Conservation (phyloP, 2,888 invertebrate genomes). For the Hofmannophila pseudospretella region DNA sequence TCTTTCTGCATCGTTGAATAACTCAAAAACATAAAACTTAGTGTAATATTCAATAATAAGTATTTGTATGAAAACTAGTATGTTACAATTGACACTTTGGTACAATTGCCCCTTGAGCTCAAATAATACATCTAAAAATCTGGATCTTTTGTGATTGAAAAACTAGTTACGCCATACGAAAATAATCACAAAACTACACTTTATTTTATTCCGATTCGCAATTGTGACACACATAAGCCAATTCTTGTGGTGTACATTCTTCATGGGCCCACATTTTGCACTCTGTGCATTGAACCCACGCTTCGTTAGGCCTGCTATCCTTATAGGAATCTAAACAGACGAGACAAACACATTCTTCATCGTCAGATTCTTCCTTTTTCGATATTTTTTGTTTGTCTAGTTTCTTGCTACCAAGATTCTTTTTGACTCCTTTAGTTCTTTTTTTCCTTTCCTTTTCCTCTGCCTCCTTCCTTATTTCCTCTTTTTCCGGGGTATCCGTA, state of each 20-base stretch:
- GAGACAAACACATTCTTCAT: constrained; percentile 7
- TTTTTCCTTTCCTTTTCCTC: constrained; percentile 11
- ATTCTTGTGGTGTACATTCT: not conserved
- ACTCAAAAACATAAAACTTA: too few relatives aligned
- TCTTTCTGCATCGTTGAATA: too few relatives aligned
- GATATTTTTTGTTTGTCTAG: constrained; percentile 2
- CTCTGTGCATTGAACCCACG: not conserved
- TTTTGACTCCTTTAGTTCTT: constrained; percentile 1
- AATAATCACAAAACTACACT: too few relatives aligned
- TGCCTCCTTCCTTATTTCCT: constrained; percentile 15
- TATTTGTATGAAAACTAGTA: too few relatives aligned
- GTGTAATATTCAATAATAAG: too few relatives aligned
- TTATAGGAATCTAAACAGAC: not conserved
- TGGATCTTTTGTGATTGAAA: too few relatives aligned
- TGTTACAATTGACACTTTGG: too few relatives aligned
- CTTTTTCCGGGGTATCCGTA: constrained; percentile 7
- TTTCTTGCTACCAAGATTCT: not conserved
- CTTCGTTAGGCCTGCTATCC: not conserved
- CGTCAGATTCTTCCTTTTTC: constrained; percentile 10
- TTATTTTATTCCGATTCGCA: not conserved
- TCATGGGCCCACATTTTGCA: constrained; percentile 1
- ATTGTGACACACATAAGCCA: constrained; percentile 1
- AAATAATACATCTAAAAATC: too few relatives aligned
- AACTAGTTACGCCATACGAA: too few relatives aligned
- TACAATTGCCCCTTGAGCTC: too few relatives aligned